These are phyloP conservation scores for Gymnothorax reevesii DNA, from an alignment of 2,797 vertebrate genomes.

Conservation along the genomic window DNA sequence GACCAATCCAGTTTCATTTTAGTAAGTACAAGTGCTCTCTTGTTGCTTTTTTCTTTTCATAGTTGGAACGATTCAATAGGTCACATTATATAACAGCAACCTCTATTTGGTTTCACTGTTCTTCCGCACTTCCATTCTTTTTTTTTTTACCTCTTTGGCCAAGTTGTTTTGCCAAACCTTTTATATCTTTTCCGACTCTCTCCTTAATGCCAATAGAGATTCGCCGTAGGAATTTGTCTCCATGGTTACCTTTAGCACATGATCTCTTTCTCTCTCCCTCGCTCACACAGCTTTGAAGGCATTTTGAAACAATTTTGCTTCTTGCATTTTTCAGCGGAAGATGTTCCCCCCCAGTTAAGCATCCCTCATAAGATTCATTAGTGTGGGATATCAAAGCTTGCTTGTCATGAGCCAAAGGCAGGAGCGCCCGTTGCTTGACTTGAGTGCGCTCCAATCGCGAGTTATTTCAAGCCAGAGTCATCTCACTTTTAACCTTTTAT, in stretches of 20 bases:
- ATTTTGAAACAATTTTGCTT: constrained; percentile 60
- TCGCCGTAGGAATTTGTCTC: constrained; percentile 27
- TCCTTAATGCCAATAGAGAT: constrained; percentile 13
- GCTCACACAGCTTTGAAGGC: constrained; percentile 19
- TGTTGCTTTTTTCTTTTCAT: constrained; percentile 14
- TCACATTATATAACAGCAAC: background rate
- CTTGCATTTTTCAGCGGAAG: constrained; percentile 58
- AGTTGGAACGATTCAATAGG: background rate
- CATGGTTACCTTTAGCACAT: constrained; percentile 30
- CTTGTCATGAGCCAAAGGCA: constrained; percentile 50
- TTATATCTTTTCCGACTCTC: constrained; percentile 22
- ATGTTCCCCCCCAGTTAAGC: constrained; percentile 59
- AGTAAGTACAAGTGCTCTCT: background rate
- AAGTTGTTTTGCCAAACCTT: constrained; percentile 6
- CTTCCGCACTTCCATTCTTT: too few species aligned
- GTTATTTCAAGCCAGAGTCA: too few species aligned
- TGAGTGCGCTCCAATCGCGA: too few species aligned
- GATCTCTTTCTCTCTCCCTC: constrained; percentile 22
- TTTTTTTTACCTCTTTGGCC: constrained; percentile 14
- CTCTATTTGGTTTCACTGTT: background rate
- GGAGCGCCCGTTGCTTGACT: background rate
- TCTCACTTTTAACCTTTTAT: background rate
- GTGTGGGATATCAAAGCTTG: constrained; percentile 62
- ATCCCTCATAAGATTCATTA: constrained; percentile 70
- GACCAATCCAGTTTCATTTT: constrained; percentile 12